These are phyloP conservation scores for Phengaris arion DNA, from an alignment of 2,888 invertebrate species.

Conservation along the genomic window DNA sequence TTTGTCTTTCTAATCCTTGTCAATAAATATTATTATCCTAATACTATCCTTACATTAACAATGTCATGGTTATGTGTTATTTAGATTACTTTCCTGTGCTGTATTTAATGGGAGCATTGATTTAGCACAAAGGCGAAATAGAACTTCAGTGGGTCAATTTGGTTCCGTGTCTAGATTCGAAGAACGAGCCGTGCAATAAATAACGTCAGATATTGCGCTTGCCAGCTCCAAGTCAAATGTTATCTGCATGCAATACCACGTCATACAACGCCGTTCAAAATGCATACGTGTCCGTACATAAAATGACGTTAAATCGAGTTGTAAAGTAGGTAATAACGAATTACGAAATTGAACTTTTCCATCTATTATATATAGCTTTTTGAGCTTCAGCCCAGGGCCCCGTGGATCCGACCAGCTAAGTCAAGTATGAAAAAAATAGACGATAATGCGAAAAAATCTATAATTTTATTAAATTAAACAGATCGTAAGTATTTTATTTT, in stretches of 20 bases:
- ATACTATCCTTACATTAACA: not conserved
- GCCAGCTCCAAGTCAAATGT: slow-evolving; percentile 6
- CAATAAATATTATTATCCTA: not conserved
- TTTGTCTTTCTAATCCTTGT: not conserved
- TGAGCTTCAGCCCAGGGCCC: too few species aligned
- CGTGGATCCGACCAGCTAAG: too few species aligned
- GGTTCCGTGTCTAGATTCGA: slow-evolving; percentile 53
- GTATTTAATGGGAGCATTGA: not conserved
- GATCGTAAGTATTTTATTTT: too few species aligned
- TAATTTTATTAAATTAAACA: too few species aligned
- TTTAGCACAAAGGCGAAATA: slow-evolving; percentile 38
- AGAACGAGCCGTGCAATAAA: slow-evolving; percentile 38
- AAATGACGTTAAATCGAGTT: not conserved
- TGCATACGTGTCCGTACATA: not conserved
- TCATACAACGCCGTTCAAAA: not conserved
- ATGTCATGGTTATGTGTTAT: not conserved
- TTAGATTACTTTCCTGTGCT: not conserved
- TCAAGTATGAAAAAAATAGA: too few species aligned
- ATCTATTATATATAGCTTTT: too few species aligned
- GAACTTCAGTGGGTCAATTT: slow-evolving; percentile 57
- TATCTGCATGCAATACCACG: not conserved
- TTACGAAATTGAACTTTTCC: too few species aligned
- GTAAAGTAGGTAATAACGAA: too few species aligned
- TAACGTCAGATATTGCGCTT: slow-evolving; percentile 1
- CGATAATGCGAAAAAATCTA: too few species aligned